These are phyloP conservation scores for Limonius californicus DNA, from an alignment of 1,140 invertebrate species.

Conservation along the genomic window DNA sequence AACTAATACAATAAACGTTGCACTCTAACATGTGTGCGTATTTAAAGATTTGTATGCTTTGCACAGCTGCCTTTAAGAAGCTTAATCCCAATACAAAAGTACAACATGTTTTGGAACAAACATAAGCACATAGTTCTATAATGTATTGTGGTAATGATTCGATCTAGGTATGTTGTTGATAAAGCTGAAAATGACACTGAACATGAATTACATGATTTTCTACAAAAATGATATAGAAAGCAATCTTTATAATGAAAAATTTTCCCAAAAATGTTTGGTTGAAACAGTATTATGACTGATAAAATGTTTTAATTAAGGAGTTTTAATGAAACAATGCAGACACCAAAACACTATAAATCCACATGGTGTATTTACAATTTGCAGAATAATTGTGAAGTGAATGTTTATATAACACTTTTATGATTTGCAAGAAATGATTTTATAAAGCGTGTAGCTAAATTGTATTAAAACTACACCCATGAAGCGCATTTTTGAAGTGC, in stretches of 20 bases:
- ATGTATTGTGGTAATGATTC: not conserved
- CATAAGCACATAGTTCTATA: not conserved
- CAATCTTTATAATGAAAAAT: too few species aligned
- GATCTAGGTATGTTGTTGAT: not conserved
- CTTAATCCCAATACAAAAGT: conserved; percentile 1
- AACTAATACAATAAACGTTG: too few species aligned
- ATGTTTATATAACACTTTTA: not conserved
- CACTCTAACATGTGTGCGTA: too few species aligned
- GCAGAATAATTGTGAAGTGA: not conserved
- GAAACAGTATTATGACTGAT: too few species aligned
- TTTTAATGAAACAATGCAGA: not conserved
- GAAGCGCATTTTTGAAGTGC: not conserved
- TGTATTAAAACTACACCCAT: not conserved
- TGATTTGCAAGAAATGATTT: not conserved
- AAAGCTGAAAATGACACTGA: not conserved
- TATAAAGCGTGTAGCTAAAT: not conserved
- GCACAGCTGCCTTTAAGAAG: not conserved
- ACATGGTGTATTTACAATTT: not conserved
- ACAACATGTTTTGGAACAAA: not conserved
- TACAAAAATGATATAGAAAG: not conserved
- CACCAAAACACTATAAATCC: not conserved
- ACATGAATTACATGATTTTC: not conserved
- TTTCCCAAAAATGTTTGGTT: too few species aligned
- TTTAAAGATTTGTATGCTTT: too few species aligned
- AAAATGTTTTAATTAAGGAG: too few species aligned